Conservation (phyloP, 2,113 vertebrate genomes). For the Lepus americanus region DNA sequence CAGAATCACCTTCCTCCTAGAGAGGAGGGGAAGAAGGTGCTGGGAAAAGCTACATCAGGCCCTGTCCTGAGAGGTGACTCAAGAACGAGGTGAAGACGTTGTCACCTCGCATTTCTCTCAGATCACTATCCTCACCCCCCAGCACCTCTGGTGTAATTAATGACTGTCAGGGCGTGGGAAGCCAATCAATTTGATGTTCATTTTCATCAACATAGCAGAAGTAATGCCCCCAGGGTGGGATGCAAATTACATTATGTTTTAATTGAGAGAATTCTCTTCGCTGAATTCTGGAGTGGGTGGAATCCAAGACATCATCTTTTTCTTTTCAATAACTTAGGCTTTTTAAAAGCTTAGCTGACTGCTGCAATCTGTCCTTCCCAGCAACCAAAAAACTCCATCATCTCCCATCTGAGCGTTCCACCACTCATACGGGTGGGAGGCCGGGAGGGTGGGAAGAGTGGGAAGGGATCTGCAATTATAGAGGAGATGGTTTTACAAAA, state of each 20-base stretch:
- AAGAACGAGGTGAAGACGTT: background rate
- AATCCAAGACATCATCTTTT: conserved; percentile 34
- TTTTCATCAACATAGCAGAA: conserved; percentile 64
- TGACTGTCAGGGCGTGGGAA: conserved; percentile 51
- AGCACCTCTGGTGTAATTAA: conserved; percentile 39
- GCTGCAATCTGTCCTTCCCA: background rate
- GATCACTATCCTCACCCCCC: background rate
- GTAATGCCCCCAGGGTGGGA: conserved; percentile 41
- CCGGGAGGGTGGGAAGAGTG: background rate
- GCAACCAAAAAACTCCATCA: background rate
- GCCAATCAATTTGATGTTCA: conserved; percentile 67
- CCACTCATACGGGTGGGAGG: background rate
- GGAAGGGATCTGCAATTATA: background rate
- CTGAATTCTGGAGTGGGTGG: conserved; percentile 65
- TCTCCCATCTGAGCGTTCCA: background rate
- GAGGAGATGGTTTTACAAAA: conserved; percentile 44
- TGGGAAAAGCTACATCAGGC: background rate
- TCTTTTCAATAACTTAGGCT: background rate
- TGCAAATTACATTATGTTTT: conserved; percentile 60
- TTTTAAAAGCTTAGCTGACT: conserved; percentile 61
- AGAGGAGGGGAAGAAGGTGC: background rate
- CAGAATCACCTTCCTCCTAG: background rate
- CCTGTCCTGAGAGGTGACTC: conserved; percentile 35
- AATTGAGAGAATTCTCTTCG: conserved; percentile 55
- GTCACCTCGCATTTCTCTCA: background rate